Evolutionary conservation across 2,113 vertebrate genomes (phyloP), one percentile per base, ranked within the genome.

Genomic region (Barbus barbus): DNA sequence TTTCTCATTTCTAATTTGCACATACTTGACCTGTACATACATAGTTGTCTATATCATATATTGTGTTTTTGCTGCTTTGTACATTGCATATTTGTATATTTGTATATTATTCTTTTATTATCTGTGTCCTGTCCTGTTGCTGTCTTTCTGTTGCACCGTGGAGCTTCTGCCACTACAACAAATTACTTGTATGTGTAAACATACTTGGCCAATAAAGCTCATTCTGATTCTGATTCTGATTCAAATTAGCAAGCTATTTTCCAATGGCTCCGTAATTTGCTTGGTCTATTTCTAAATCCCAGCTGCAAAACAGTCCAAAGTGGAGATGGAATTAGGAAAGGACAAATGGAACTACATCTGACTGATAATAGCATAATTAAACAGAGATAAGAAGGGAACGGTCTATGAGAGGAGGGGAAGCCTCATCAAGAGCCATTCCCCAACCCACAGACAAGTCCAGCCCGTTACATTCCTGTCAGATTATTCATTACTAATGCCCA

Each of bases 401-500:
- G 85, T 90, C 86, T 80, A 75, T 86, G 90, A 88, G 72, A 53
- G 87, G 82, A 56, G 28, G 75, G 88, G 63, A 89, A 92, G 90
- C 78, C 76, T 87, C 85, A 38, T 76, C 83, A 81, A 63, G 36
- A 78, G 67, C 78, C 51, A 77, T 88, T 84, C 51, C 46, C 78
- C 28, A 44, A 36, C 46, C 75, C 46, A 36, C 36, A 80, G 83
- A 88, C 79, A 63, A 74, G 81, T 41, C 81, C 60, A 46, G 75
- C 22, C 72, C 36, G 67, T 86, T 83, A 84, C 92, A 92, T 91
- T 91, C 90, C 91, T 88, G 92, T 93, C 92, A 88, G 90, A 87
- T 91, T 92, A 95, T 95, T 97, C 97, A 97, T 96, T 95, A 95
- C 94, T 95, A 89, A 91, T 95, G 95, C 95, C 92, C 93, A 91